These are phyloP conservation scores for Caenorhabditis zanzibari DNA, from an alignment of 2,888 invertebrate genomes.

Conservation along the genomic window DNA sequence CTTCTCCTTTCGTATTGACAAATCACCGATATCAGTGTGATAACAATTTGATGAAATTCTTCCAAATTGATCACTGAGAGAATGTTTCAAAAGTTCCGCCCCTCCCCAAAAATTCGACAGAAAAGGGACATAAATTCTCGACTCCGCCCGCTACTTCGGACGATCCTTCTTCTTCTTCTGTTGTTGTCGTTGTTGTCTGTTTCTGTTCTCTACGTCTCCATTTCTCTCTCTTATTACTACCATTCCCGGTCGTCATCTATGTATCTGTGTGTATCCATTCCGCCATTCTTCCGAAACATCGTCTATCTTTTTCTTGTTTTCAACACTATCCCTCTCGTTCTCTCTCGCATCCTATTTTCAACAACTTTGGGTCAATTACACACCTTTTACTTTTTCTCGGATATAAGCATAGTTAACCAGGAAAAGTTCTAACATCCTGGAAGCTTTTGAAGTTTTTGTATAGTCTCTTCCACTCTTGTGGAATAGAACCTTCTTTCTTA, in stretches of 20 bases:
- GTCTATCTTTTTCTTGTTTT: slow-evolving; percentile 48
- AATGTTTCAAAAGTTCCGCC: slow-evolving; percentile 42
- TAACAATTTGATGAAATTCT: slow-evolving; percentile 21
- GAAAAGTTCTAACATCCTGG: too few species aligned
- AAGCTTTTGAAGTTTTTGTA: too few species aligned
- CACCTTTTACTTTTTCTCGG: neutral
- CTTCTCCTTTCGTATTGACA: slow-evolving; percentile 17
- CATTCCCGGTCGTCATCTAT: slow-evolving; percentile 37
- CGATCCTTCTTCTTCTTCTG: slow-evolving; percentile 3
- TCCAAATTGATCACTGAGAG: slow-evolving; percentile 22
- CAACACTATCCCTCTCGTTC: slow-evolving; percentile 16
- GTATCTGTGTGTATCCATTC: slow-evolving; percentile 36
- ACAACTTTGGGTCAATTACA: slow-evolving; percentile 1
- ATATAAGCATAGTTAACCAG: neutral
- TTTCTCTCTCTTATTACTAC: slow-evolving; percentile 49
- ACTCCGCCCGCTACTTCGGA: slow-evolving; percentile 17
- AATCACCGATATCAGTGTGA: slow-evolving; percentile 34
- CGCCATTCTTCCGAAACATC: slow-evolving; percentile 41
- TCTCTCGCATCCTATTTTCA: slow-evolving; percentile 10
- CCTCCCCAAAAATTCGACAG: slow-evolving; percentile 27
- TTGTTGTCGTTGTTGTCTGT: slow-evolving; percentile 18
- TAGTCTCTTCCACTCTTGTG: too few species aligned
- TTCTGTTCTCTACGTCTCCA: slow-evolving; percentile 5
- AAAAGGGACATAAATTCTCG: slow-evolving; percentile 29
- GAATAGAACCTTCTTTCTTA: too few species aligned